Percentiles rank a stretch among this genome's conserved stretches.
These are phyloP conservation scores for Cephus pulcher DNA, from an alignment of 2,888 invertebrate genomes.

Conservation along the genomic window DNA sequence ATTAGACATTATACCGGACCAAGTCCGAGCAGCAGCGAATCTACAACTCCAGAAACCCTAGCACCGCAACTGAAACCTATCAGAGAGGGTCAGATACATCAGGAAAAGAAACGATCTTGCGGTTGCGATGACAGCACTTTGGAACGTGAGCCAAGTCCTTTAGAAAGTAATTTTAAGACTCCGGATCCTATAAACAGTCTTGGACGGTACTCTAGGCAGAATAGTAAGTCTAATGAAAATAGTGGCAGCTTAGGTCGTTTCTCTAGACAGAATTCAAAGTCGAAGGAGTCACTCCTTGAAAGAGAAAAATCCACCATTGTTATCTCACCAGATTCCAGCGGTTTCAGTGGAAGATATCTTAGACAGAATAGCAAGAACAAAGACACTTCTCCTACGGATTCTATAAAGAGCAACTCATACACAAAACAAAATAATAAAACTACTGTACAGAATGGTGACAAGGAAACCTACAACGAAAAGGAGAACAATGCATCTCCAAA, in stretches of 20 bases:
- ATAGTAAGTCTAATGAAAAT: constrained; percentile 42
- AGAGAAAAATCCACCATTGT: constrained; percentile 40
- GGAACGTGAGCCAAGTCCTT: constrained; percentile 52
- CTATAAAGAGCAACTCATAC: constrained; percentile 32
- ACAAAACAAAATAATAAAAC: constrained; percentile 30
- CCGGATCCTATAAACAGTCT: constrained; percentile 14
- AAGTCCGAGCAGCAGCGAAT: constrained; percentile 72
- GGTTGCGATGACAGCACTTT: constrained; percentile 61
- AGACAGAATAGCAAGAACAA: constrained; percentile 43
- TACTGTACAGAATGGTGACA: constrained; percentile 22
- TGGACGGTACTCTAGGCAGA: constrained; percentile 49
- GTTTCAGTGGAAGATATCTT: constrained; percentile 46
- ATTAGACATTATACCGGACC: constrained; percentile 77
- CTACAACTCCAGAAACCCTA: constrained; percentile 71
- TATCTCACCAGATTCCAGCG: constrained; percentile 42
- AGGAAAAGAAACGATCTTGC: constrained; percentile 55
- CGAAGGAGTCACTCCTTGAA: constrained; percentile 38
- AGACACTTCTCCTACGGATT: constrained; percentile 20
- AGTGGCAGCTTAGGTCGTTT: constrained; percentile 34
- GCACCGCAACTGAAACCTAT: constrained; percentile 70
- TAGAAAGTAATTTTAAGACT: constrained; percentile 31
- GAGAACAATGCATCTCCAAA: not conserved
- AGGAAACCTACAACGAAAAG: constrained; percentile 25
- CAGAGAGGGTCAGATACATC: constrained; percentile 68
- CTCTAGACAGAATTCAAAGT: constrained; percentile 49